Conservation (phyloP, 1,140 invertebrate genomes). For the Elymnias hypermnestra region DNA sequence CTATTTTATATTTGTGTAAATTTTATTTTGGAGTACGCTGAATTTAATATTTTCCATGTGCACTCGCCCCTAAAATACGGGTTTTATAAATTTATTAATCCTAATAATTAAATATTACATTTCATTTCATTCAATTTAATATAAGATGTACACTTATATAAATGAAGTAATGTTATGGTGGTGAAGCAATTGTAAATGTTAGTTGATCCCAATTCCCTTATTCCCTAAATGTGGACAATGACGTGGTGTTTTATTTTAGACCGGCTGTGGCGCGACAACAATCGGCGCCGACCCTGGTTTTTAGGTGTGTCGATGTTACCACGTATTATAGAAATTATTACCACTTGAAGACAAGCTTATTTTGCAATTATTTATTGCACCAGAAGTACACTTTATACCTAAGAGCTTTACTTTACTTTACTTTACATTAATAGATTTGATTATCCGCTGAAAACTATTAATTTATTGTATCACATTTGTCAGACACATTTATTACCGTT, state of each 20-base stretch:
- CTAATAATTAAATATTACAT: too few relatives aligned
- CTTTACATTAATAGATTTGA: too few relatives aligned
- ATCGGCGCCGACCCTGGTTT: slow-evolving; percentile 74
- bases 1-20: too few relatives aligned
- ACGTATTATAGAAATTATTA: slow-evolving; percentile 43
- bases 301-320: slow-evolving; percentile 76
- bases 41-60: too few relatives aligned
- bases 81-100: too few relatives aligned
- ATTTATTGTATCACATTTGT: too few relatives aligned
- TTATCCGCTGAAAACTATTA: too few relatives aligned
- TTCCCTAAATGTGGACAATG: slow-evolving; percentile 49
- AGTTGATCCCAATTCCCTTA: slow-evolving; percentile 15
- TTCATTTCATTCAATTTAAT: too few relatives aligned
- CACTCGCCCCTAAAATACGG: too few relatives aligned
- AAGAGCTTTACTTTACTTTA: too few relatives aligned
- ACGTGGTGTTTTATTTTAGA: slow-evolving; percentile 74
- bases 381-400: slow-evolving; percentile 11
- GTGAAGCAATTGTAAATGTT: slow-evolving; percentile 7
- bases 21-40: too few relatives aligned
- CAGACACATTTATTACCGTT: too few relatives aligned
- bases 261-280: slow-evolving; percentile 75
- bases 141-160: neutral
- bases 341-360: slow-evolving; percentile 43
- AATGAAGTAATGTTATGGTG: slow-evolving; percentile 9
- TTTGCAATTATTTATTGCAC: slow-evolving; percentile 1